Evolutionary conservation across 2,888 invertebrate species (phyloP), one percentile per base, ranked within the genome.

Genomic region (Chirona hameri): DNA sequence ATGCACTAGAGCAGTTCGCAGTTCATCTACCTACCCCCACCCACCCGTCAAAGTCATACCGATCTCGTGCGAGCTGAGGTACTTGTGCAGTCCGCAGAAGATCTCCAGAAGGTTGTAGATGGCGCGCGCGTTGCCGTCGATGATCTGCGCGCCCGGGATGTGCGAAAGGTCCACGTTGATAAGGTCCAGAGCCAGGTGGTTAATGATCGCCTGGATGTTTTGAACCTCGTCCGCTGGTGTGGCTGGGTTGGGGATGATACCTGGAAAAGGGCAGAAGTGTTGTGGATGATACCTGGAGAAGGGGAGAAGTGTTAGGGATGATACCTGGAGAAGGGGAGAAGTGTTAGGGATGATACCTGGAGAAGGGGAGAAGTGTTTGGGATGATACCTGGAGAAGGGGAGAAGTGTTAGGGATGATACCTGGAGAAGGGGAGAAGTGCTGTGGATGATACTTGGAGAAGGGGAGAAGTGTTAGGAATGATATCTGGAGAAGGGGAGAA

Each of bases 71-170:
- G 76, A 76, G 76, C 76, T 76, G 76, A 76, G 76, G 39, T 76
- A 76, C 76, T 76, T 76, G 76, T 76, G 76, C 76, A 76, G 76
- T 5, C 76, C 76, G 24, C 76, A 76, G 46, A 76, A 76, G 76
- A 76, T 76, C 76, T 76, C 76, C 76, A 76, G 46, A 24, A 76
- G 76, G 76, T 76, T 76, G 76, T 46, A 76, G 76, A 76, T 76
- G 76, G 76, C 39, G 76, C 46, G 76, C 24, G 76, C 21, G 24
- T 76, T 46, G 76, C 76, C 76, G 39, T 24, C 76, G 46, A 76
- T 76, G 24, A 76, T 12, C 5, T 24, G 9, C 0, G 27, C 76
- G 46, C 76, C 76, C 7, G 76, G 24, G 21, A 76, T 76, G 76
- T 76, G 76, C 0, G 27, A 27, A 7, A 76, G 46, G 46, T 76